phyloP scores from a whole-genome alignment of 1,140 invertebrate species.

The Lepidurus packardi region DNA sequence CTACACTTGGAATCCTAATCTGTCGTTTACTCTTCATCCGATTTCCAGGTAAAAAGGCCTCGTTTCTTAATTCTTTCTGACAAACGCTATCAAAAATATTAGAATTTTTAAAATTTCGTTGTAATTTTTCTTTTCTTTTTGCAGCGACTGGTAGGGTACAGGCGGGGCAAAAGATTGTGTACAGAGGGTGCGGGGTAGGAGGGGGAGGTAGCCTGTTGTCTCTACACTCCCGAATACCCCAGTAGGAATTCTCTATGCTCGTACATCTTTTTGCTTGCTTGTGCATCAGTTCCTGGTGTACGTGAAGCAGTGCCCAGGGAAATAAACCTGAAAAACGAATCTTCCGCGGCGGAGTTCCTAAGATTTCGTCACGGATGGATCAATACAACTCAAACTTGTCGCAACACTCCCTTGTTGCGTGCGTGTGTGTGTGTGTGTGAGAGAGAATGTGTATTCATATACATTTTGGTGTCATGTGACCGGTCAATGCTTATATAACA shows the following conservation, averaged over 20 bases:
- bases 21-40: no score
- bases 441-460: not conserved
- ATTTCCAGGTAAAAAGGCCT: not conserved
- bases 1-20: not conserved
- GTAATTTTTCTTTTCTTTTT: no score
- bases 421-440: not conserved
- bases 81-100: not conserved
- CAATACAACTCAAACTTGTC: constrained; percentile 14
- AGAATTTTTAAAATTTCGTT: no score
- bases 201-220: no score
- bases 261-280: not conserved
- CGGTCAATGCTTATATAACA: not conserved
- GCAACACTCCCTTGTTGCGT: not conserved
- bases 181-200: no score
- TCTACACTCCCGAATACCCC: no score
- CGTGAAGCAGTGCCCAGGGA: not conserved
- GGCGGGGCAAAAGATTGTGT: no score
- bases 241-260: no score
- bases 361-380: constrained; percentile 16
- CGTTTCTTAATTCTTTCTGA: not conserved
- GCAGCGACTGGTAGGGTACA: no score
- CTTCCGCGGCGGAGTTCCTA: constrained; percentile 15
- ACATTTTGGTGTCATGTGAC: not conserved
- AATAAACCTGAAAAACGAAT: not conserved
- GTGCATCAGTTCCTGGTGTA: not conserved